Percentiles rank a stretch among this genome's conserved stretches.
These are phyloP conservation scores for Ceyx margarethae DNA, from an alignment of 2,113 vertebrate species.

Conservation along the genomic window DNA sequence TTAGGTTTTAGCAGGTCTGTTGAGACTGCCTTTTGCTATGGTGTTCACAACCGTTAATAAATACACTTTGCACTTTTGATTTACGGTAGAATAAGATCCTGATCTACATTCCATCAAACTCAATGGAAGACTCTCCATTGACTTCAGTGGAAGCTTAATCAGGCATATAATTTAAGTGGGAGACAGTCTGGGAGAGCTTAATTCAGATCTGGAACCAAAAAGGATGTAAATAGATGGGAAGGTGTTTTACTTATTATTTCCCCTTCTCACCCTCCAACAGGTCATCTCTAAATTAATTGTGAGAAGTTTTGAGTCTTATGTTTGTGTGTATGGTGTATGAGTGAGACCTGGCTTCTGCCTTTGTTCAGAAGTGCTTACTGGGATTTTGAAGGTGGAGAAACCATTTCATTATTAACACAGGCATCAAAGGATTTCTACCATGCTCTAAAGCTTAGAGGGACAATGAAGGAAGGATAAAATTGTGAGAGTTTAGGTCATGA, in stretches of 20 bases:
- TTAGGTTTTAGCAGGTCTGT: slow-evolving; percentile 7
- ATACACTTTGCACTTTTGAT: slow-evolving; percentile 4
- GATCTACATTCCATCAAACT: slow-evolving; percentile 1
- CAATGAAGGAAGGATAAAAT: not conserved
- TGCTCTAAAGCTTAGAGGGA: not conserved
- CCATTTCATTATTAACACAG: not conserved
- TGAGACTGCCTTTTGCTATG: slow-evolving; percentile 3
- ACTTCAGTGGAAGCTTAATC: not conserved
- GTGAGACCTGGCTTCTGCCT: not conserved
- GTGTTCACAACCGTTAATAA: not conserved
- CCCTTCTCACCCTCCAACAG: not conserved
- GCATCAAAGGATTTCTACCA: not conserved
- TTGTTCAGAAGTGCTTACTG: not conserved
- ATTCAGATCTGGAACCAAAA: not conserved
- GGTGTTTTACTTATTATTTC: not conserved
- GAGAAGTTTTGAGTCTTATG: not conserved
- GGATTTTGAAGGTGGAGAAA: not conserved
- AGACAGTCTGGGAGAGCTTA: not conserved
- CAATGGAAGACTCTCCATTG: not conserved
- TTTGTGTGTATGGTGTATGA: not conserved
- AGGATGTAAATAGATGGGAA: not conserved
- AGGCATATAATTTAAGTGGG: not conserved
- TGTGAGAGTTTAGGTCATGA: not conserved
- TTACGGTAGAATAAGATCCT: not conserved
- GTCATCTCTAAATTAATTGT: not conserved